These are phyloP conservation scores for crab-eating macaque (Macaca fascicularis) DNA, from an alignment of 2,113 vertebrate species.

Conservation along the genomic window T2T-MFA8v1.1 NC_088394.1:72760501-72761000, in stretches of 20 bases:
- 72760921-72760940: accelerated
- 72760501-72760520: too few relatives aligned
- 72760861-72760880: background rate
- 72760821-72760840: background rate
- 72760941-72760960: background rate
- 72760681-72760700: background rate
- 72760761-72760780: background rate
- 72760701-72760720: background rate
- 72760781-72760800: background rate
- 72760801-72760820: background rate
- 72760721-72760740: too few relatives aligned
- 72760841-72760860: accelerated
- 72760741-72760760: background rate
- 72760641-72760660: background rate
- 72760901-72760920: accelerated
- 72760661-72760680: background rate
- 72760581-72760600: background rate
- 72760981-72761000: background rate
- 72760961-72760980: background rate
- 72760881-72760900: background rate
- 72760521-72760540: background rate
- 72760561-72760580: background rate
- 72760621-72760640: background rate
- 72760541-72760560: accelerated
- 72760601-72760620: accelerated